Percentiles rank a stretch among this genome's conserved stretches.
These are phyloP conservation scores for Madoqua kirkii DNA, from an alignment of 2,113 vertebrate genomes.

Conservation along the genomic window DNA sequence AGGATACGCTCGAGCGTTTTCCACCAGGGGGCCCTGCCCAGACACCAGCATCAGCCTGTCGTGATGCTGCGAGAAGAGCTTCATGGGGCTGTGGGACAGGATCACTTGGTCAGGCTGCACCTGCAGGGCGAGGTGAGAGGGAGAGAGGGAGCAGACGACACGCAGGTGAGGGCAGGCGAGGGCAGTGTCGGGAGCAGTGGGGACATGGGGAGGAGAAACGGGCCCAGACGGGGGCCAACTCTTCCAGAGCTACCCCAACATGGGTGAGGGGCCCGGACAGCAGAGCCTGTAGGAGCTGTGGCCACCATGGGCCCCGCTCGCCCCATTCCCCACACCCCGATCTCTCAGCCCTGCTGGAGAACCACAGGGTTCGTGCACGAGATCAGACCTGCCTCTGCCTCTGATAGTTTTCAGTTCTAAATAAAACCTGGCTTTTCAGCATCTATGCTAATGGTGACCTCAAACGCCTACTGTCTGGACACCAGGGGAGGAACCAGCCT, in stretches of 20 bases:
- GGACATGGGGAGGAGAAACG: not conserved
- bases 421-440: not conserved
- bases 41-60: conserved; percentile 88
- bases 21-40: conserved; percentile 91
- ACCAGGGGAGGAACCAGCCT: not conserved
- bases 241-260: not conserved
- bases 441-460: not conserved
- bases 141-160: not conserved
- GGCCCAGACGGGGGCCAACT: rapidly evolving
- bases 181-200: not conserved
- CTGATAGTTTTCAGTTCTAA: not conserved
- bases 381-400: not conserved
- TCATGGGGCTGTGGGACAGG: conserved; percentile 94
- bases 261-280: not conserved
- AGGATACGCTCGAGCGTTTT: conserved; percentile 95
- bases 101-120: conserved; percentile 94
- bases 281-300: not conserved
- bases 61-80: conserved; percentile 90
- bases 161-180: not conserved
- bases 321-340: not conserved
- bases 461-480: not conserved
- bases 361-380: not conserved
- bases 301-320: not conserved
- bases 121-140: no score
- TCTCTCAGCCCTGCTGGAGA: not conserved